Percentiles rank a stretch among this genome's conserved stretches.
Conservation (phyloP, 2,888 invertebrate species). For the Stenodera caucasica region DNA sequence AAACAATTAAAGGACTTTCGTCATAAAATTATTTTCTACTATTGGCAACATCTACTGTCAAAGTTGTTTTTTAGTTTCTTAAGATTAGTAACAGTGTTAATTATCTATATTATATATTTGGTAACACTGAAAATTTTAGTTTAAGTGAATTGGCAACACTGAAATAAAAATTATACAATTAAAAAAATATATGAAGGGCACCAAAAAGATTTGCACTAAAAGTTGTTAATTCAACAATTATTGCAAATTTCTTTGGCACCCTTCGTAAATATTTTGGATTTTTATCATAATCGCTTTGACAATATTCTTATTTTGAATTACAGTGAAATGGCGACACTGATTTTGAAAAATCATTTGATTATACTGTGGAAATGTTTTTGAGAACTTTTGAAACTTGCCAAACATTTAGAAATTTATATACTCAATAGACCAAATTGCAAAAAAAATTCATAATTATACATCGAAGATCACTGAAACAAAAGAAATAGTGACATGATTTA, state of each 20-base stretch:
- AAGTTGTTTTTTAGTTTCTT: not conserved
- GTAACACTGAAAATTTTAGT: slow-evolving; percentile 1
- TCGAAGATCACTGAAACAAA: too few species aligned
- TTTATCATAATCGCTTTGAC: too few species aligned
- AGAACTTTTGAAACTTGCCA: too few species aligned
- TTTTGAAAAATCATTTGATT: too few species aligned
- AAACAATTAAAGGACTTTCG: too few species aligned
- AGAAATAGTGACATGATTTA: too few species aligned
- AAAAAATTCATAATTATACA: too few species aligned
- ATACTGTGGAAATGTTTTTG: too few species aligned
- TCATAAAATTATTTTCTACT: not conserved
- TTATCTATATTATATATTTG: not conserved
- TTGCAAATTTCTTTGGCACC: not conserved
- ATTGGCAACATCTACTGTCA: slow-evolving; percentile 10
- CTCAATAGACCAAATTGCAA: too few species aligned
- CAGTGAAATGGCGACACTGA: too few species aligned
- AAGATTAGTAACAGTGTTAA: not conserved
- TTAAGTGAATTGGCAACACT: slow-evolving; percentile 5
- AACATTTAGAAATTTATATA: too few species aligned
- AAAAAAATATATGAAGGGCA: not conserved
- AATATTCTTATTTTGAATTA: too few species aligned
- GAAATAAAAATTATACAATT: not conserved
- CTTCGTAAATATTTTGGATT: not conserved
- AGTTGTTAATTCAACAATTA: not conserved
- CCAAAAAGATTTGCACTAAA: not conserved